phyloP scores from a whole-genome alignment of 2,797 vertebrate genomes.

The Pseudochromis fuscus region DNA sequence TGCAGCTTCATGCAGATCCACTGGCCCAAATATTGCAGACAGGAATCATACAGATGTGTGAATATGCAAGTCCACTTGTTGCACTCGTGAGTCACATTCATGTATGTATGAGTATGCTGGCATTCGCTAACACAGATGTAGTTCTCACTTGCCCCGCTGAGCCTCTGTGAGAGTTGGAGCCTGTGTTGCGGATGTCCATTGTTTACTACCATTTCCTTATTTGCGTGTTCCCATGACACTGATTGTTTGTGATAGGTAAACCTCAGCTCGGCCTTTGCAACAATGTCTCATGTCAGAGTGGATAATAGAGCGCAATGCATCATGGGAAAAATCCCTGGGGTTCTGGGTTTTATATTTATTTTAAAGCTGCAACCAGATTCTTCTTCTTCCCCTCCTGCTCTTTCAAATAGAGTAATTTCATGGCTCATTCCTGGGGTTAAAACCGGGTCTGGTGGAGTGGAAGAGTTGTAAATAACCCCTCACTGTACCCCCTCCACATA shows the following conservation, averaged over 20 bases:
- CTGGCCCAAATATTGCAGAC: conserved; percentile 47
- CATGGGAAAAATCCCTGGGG: conserved; percentile 59
- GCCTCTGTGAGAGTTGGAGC: conserved; percentile 50
- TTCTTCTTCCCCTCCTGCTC: conserved; percentile 18
- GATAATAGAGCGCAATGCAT: conserved; percentile 77
- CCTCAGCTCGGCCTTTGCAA: conserved; percentile 59
- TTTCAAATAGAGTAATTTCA: conserved; percentile 82
- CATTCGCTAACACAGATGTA: conserved; percentile 44
- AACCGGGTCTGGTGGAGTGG: conserved; percentile 60
- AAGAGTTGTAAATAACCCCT: conserved; percentile 61
- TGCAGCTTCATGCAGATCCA: conserved; percentile 41
- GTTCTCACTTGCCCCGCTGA: conserved; percentile 19
- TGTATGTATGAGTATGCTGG: conserved; percentile 39
- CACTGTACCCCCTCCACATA: conserved; percentile 47
- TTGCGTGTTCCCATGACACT: conserved; percentile 56
- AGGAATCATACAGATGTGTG: conserved; percentile 61
- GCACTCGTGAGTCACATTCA: conserved; percentile 50
- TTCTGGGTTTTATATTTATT: conserved; percentile 71
- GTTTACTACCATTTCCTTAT: conserved; percentile 53
- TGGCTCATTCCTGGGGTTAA: conserved; percentile 78
- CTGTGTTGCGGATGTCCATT: conserved; percentile 42
- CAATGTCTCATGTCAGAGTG: conserved; percentile 68
- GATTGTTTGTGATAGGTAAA: conserved; percentile 72
- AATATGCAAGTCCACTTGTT: conserved; percentile 39
- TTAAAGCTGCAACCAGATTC: conserved; percentile 66